phyloP scores from a whole-genome alignment of 2,888 invertebrate genomes.

The Aphodius granarius region DNA sequence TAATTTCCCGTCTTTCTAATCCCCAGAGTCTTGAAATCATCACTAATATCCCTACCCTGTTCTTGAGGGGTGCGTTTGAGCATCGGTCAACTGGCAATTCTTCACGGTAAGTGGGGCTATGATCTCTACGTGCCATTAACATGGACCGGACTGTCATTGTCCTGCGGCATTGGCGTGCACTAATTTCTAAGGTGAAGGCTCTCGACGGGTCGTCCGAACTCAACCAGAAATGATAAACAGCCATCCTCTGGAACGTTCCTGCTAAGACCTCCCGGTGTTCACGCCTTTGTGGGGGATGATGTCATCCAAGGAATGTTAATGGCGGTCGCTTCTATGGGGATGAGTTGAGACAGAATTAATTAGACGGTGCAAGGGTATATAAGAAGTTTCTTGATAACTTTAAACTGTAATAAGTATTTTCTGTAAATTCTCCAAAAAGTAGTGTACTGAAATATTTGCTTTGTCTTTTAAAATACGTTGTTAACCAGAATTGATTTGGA shows the following conservation, averaged over 20 bases:
- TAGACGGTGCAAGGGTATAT: too few relatives aligned
- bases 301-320: not conserved
- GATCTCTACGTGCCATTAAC: conserved; percentile 12
- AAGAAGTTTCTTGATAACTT: too few relatives aligned
- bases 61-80: not conserved
- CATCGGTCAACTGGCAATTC: not conserved
- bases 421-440: too few relatives aligned
- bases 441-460: too few relatives aligned
- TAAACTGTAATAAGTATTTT: too few relatives aligned
- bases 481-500: too few relatives aligned
- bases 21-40: not conserved
- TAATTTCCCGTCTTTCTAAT: not conserved
- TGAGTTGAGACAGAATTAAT: not conserved
- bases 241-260: not conserved
- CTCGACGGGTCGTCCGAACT: not conserved
- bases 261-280: not conserved
- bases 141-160: conserved; percentile 7
- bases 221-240: conserved; percentile 11
- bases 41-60: not conserved
- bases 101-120: not conserved
- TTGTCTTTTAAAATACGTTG: too few relatives aligned
- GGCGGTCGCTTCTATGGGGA: not conserved
- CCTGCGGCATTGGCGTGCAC: not conserved
- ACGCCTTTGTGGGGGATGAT: not conserved
- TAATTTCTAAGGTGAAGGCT: not conserved